Base-by-base conservation (phyloP, 37 sponge, comb jelly and placozoan species). In the Spongilla lacustris region DNA sequence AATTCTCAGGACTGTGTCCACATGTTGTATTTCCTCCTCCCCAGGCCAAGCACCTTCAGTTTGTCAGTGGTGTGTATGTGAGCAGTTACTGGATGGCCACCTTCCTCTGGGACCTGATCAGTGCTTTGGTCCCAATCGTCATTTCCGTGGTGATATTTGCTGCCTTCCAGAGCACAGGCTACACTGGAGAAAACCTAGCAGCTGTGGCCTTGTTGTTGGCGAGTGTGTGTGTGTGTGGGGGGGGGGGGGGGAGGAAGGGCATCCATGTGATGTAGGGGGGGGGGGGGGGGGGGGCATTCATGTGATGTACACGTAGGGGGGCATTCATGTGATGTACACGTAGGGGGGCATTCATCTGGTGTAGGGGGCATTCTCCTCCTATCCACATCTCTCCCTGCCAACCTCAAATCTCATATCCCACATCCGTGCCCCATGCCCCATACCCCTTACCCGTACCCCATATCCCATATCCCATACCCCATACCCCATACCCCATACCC, bases 41-140 rank as follows among this genome's bases (percentile, higher is more conserved):
- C 24, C 79, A 93, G 88, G 81, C 91, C 30, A 96, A 93, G 74
- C 96, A 96, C 77, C 68, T 96, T 11, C 96, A 96, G 84, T 87
- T 91, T 78, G 89, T 96, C 2, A 87, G 91, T 73, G 93, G 93
- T 31, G 91, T 96, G 5, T 81, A 89, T 68, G 50, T 86, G 19
- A 49, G 70, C 32, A 74, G 79, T 28, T 95, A 90, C 81, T 96
- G 96, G 96, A 10, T 88, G 69, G 86, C 89, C 4, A 88, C 89
- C 11, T 90, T 89, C 75, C 23, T 36, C 0, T 96, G 93, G 93
- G 96, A 96, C 75, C 48, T 93, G 11, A 22, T 91, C 81, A 96
- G 93, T 84, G 87, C 77, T 48, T 22, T 91, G 23, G 36, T 89
- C 28, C 87, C 91, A 10, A 32, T 86, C 66, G 23, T 93, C 4